Evolutionary conservation across 2,888 invertebrate genomes (phyloP).

Genomic region (Himalopsyche japonica): DNA sequence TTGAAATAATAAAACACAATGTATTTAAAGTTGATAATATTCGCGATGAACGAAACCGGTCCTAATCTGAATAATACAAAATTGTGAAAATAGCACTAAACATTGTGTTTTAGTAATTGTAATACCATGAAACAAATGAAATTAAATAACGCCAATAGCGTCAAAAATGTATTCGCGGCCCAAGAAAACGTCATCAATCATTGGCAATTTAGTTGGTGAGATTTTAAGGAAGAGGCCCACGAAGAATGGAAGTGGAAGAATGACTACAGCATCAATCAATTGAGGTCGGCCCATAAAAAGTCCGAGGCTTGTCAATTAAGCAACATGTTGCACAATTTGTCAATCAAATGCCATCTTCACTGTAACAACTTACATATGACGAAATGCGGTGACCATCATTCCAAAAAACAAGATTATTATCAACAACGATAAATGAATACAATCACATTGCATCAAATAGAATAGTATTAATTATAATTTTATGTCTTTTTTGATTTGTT

Average conservation of each 20-base stretch:
- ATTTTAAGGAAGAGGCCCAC: neutral
- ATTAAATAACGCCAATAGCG: neutral
- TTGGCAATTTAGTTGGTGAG: neutral
- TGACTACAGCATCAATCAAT: neutral
- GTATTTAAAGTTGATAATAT: too few relatives aligned
- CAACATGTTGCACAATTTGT: neutral
- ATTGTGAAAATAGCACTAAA: too few relatives aligned
- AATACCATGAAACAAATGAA: too few relatives aligned
- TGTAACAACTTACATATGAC: neutral
- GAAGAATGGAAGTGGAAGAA: neutral
- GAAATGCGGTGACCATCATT: neutral
- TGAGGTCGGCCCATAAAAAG: neutral
- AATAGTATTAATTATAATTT: too few relatives aligned
- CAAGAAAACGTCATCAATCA: neutral
- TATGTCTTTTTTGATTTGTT: too few relatives aligned
- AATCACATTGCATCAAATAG: too few relatives aligned
- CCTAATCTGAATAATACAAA: too few relatives aligned
- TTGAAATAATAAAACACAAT: too few relatives aligned
- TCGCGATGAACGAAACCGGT: too few relatives aligned
- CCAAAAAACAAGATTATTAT: neutral
- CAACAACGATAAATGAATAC: too few relatives aligned
- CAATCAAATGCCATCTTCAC: neutral
- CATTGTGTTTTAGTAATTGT: too few relatives aligned
- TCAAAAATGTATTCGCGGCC: neutral
- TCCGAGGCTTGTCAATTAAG: neutral